Evolutionary conservation across 1,140 invertebrate species (phyloP).

Genomic region (Brachionus sp.): DNA sequence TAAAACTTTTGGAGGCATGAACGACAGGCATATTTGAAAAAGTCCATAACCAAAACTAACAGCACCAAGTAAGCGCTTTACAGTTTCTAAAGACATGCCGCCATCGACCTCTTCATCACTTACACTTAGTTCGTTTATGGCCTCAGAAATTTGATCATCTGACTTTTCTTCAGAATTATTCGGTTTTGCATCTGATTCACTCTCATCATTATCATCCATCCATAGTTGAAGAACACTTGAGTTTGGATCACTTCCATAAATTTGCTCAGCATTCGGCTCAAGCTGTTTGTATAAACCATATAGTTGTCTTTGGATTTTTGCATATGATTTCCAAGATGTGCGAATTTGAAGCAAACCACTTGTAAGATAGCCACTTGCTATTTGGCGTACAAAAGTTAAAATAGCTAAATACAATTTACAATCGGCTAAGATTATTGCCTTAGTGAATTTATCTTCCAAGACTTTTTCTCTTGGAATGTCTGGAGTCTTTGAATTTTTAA

Average conservation of each 20-base stretch:
- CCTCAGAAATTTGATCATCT: background rate
- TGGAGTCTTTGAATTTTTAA: background rate
- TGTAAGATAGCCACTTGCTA: slow-evolving; percentile 68
- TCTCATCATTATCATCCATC: slow-evolving; percentile 32
- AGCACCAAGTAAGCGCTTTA: slow-evolving; percentile 66
- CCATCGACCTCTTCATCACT: background rate
- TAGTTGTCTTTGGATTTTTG: slow-evolving; percentile 67
- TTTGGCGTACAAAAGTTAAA: slow-evolving; percentile 67
- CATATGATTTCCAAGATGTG: slow-evolving; percentile 72
- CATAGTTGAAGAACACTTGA: slow-evolving; percentile 52
- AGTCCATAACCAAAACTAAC: slow-evolving; percentile 72
- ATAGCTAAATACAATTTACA: slow-evolving; percentile 67
- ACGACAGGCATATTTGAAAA: slow-evolving; percentile 69
- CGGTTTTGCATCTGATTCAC: background rate
- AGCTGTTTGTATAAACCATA: slow-evolving; percentile 60
- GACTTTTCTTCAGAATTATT: background rate
- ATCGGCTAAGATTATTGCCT: slow-evolving; percentile 69
- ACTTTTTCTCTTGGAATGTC: slow-evolving; percentile 49
- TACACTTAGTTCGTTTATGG: background rate
- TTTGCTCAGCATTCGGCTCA: slow-evolving; percentile 24
- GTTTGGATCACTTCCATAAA: slow-evolving; percentile 50
- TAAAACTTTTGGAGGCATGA: slow-evolving; percentile 68
- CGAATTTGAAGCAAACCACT: slow-evolving; percentile 68
- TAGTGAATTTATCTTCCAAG: slow-evolving; percentile 63
- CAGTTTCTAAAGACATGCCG: slow-evolving; percentile 56